These are phyloP conservation scores for Synanceia verrucosa DNA, from an alignment of 2,797 vertebrate species.

Conservation along the genomic window DNA sequence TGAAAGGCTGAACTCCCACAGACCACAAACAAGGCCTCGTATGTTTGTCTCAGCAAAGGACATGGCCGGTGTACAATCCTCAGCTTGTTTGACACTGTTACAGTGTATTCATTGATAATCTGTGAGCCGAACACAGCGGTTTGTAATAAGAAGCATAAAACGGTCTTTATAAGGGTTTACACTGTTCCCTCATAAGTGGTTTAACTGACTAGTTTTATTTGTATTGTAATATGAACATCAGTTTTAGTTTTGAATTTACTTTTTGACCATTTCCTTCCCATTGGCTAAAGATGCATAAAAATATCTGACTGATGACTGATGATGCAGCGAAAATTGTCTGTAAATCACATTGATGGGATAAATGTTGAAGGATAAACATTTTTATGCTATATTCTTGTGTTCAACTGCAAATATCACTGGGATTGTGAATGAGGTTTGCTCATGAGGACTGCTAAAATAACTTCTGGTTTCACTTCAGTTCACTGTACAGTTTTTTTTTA, in stretches of 20 bases:
- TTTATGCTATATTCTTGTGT: neutral
- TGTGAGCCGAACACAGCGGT: slow-evolving; percentile 18
- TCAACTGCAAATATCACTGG: neutral
- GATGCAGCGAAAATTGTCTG: neutral
- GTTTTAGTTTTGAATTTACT: neutral
- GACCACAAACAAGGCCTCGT: slow-evolving; percentile 65
- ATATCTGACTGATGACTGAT: neutral
- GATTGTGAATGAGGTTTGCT: neutral
- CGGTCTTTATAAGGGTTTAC: slow-evolving; percentile 22
- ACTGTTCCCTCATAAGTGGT: neutral
- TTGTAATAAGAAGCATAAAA: slow-evolving; percentile 38
- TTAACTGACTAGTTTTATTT: slow-evolving; percentile 18
- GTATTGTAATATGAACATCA: slow-evolving; percentile 14
- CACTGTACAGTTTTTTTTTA: neutral
- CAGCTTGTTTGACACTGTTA: slow-evolving; percentile 58
- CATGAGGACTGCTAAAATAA: neutral
- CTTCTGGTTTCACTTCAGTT: neutral
- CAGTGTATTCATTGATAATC: slow-evolving; percentile 55
- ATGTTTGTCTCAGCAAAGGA: slow-evolving; percentile 56
- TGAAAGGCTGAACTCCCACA: slow-evolving; percentile 69
- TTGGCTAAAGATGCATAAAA: neutral
- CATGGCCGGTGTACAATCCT: slow-evolving; percentile 49
- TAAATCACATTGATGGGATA: neutral
- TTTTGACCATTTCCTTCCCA: neutral
- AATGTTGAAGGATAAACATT: neutral